phyloP scores from a whole-genome alignment of 2,888 invertebrate genomes.

The Sialis lutaria region DNA sequence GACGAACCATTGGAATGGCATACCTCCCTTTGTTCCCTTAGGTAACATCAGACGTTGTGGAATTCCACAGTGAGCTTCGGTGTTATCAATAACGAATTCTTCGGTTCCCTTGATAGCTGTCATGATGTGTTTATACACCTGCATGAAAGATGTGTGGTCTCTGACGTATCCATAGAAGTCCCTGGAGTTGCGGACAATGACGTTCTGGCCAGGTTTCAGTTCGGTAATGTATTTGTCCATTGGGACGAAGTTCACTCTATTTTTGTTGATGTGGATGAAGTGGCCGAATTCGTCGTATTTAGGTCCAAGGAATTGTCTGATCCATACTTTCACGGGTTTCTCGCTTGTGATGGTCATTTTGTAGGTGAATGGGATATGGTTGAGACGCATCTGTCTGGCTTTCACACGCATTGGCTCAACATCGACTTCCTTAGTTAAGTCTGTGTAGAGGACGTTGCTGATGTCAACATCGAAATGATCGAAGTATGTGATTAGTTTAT shows the following conservation, averaged over 20 bases:
- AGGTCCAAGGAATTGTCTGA: slow-evolving; percentile 52
- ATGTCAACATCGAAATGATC: slow-evolving; percentile 30
- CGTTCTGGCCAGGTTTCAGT: slow-evolving; percentile 44
- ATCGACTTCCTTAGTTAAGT: slow-evolving; percentile 17
- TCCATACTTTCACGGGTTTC: slow-evolving; percentile 33
- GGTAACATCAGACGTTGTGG: slow-evolving; percentile 54
- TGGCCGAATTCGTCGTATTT: slow-evolving; percentile 42
- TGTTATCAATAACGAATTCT: slow-evolving; percentile 32
- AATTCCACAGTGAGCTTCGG: slow-evolving; percentile 44
- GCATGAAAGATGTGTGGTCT: slow-evolving; percentile 44
- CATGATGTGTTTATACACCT: slow-evolving; percentile 42
- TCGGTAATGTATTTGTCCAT: slow-evolving; percentile 40
- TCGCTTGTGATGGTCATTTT: slow-evolving; percentile 40
- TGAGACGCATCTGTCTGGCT: slow-evolving; percentile 49
- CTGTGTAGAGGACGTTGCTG: slow-evolving; percentile 3
- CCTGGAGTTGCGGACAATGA: slow-evolving; percentile 45
- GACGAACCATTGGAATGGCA: slow-evolving; percentile 44
- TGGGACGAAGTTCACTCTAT: slow-evolving; percentile 39
- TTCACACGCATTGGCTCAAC: slow-evolving; percentile 21
- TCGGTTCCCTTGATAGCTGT: slow-evolving; percentile 32
- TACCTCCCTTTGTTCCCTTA: slow-evolving; percentile 42
- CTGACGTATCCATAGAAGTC: slow-evolving; percentile 44
- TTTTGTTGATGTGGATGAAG: slow-evolving; percentile 31
- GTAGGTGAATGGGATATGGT: slow-evolving; percentile 48
- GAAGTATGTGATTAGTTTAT: slow-evolving; percentile 50